Evolutionary conservation across 1,140 invertebrate species (phyloP), one percentile per base, ranked within the genome.

Genomic region (Andricus grossulariae): DNA sequence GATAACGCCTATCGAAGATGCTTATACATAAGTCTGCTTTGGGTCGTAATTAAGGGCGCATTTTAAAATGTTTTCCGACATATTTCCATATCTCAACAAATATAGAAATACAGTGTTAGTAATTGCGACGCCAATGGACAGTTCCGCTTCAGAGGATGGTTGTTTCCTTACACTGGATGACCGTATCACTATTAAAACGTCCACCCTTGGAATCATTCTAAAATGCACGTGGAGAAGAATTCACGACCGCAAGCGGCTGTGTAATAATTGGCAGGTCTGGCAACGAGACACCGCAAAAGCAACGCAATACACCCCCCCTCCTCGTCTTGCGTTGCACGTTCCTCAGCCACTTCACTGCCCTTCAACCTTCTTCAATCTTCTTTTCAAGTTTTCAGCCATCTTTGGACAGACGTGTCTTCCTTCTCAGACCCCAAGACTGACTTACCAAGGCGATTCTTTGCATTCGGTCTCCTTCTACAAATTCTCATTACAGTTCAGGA

Each of bases 261-360:
- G 83, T 86, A 85, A 87, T 86, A 86, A 87, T 87, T 87, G 84
- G 80, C 86, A 86, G 85, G 82, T 87, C 85, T 81, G 77, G 84
- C 85, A 86, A 87, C 83, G 80, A 72, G 86, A 86, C 81, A 86
- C 84, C 83, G 74, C 80, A 76, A 77, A 66, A 52, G 66, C 71
- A 77, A 79, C 55, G 74, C 73, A 73, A 79, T 79, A 78, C 18
- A 2, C 19, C 19, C 0, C 10, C 18, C 25, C 57, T 11, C 32
- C 70, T 7, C 70, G 13, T 71, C 70, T 15, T 50, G 25, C 70
- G 39, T 39, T 45, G n/a, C 70, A n/a, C 32, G 70, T 71, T 19
- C 70, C 49, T 45, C 70, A 25, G 32, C 6, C 73, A 79, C 72
- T 79, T 75, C 72, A 76, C 71, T 80, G 73, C 71, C 78, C 73